Evolutionary conservation across 1,140 invertebrate genomes (phyloP), one percentile per base, ranked within the genome.

Genomic region (Doryteuthis pealeii): DNA sequence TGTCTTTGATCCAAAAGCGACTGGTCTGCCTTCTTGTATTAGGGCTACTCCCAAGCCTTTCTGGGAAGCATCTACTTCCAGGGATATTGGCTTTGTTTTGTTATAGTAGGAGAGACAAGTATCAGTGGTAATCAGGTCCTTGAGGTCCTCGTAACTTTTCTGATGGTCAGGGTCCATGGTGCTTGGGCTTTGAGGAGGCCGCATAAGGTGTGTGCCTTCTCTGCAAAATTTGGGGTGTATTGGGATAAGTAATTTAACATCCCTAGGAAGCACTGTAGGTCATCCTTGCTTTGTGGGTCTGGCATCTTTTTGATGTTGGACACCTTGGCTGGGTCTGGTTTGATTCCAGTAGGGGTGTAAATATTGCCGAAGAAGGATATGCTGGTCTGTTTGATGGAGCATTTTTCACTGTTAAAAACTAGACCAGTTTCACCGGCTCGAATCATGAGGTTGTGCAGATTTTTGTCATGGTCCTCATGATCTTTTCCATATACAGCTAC

Each of bases 1-100:
- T 12, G 86, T 81, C 40, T 87, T 74, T 4, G 88, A 90, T 10
- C 87, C 86, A 76, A 83, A 90, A 5, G 86, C 84, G 2, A 90
- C 80, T 1, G 85, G 86, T 78, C 78, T 80, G 85, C 84, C 30
- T 70, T 89, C 82, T 77, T 91, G 89, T 14, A 88, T 65, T 1
- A 90, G 54, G 18, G 86, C 83, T 35, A 83, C 85, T 26, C 87
- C 88, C 28, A 90, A 72, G 1, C 86, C 89, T 45, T 81, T 31
- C 31, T 79, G 76, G 28, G 71, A 79, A 8, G 78, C 76, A 76
- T 83, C 82, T 18, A 69, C 32, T 72, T 69, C n/a, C n/a, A n/a
- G n/a, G n/a, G n/a, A n/a, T n/a, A n/a, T n/a, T n/a, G n/a, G n/a
- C n/a, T n/a, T n/a, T n/a, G n/a, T n/a, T n/a, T n/a, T n/a, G n/a